Percentiles rank a stretch among this genome's conserved stretches.
Conservation (phyloP, 2,888 invertebrate species). For the Drosophila colorata region DNA sequence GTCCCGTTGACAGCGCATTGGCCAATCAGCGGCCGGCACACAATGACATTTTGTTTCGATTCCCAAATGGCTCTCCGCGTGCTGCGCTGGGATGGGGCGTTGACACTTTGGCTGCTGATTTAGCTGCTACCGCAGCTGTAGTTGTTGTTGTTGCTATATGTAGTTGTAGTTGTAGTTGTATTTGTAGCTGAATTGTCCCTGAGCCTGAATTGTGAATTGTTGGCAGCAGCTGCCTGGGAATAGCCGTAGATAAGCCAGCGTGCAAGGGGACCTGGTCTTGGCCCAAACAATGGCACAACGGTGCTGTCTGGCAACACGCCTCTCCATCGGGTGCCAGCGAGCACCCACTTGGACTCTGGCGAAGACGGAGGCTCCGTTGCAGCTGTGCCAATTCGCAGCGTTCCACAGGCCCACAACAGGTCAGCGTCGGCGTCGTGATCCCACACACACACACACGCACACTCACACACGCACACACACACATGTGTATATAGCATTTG, state of each 20-base stretch:
- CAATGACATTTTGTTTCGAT: conserved; percentile 69
- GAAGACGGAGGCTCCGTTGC: conserved; percentile 41
- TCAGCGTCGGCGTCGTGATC: conserved; percentile 46
- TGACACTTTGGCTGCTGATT: conserved; percentile 56
- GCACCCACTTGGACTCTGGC: conserved; percentile 36
- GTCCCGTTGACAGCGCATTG: conserved; percentile 41
- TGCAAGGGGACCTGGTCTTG: conserved; percentile 46
- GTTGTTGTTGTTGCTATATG: background rate
- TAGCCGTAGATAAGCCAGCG: conserved; percentile 54
- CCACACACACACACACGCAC: conserved; percentile 1
- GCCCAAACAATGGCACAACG: conserved; percentile 27
- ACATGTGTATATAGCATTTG: background rate
- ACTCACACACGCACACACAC: conserved; percentile 7
- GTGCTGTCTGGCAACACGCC: conserved; percentile 52
- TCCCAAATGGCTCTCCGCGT: conserved; percentile 62
- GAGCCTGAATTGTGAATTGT: conserved; percentile 5
- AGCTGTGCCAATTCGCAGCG: conserved; percentile 70
- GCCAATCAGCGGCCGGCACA: conserved; percentile 72
- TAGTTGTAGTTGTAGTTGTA: background rate
- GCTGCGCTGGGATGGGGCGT: conserved; percentile 60
- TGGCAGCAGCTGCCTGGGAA: conserved; percentile 52
- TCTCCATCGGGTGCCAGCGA: conserved; percentile 29
- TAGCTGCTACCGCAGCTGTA: conserved; percentile 7
- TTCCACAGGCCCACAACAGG: conserved; percentile 65
- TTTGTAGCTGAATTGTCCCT: conserved; percentile 6